Conservation (phyloP, 2,888 invertebrate genomes). For the Melipona beecheii region DNA sequence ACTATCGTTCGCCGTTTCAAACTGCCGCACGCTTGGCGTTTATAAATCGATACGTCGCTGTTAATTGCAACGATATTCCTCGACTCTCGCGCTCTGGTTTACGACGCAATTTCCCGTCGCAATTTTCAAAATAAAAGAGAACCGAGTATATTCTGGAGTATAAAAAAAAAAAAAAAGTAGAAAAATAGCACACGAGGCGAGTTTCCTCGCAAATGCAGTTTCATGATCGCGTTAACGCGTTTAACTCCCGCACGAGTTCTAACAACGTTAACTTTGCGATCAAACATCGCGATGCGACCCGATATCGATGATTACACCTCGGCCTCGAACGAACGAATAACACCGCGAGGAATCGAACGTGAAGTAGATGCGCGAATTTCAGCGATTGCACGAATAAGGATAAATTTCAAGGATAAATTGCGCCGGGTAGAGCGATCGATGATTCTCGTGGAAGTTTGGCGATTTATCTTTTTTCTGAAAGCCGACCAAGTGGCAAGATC, state of each 20-base stretch:
- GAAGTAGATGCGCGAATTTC: too few relatives aligned
- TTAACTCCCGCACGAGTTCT: neutral
- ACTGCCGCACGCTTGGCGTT: neutral
- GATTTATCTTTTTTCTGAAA: too few relatives aligned
- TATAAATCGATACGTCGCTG: neutral
- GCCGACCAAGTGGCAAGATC: too few relatives aligned
- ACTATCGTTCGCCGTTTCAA: too few relatives aligned
- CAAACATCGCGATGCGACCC: slow-evolving; percentile 3
- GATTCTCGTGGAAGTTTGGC: too few relatives aligned
- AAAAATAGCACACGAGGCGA: neutral
- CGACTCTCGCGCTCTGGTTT: neutral
- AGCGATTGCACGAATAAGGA: too few relatives aligned
- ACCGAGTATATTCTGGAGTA: too few relatives aligned
- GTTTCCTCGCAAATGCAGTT: neutral
- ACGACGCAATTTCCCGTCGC: too few relatives aligned
- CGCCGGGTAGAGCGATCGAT: too few relatives aligned
- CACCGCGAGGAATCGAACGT: neutral
- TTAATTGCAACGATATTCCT: neutral
- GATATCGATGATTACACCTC: neutral
- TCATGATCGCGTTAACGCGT: slow-evolving; percentile 10
- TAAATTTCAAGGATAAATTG: too few relatives aligned
- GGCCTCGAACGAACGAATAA: neutral
- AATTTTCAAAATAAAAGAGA: too few relatives aligned
- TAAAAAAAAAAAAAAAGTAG: too few relatives aligned
- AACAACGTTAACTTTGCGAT: slow-evolving; percentile 7